Evolutionary conservation across 53 echinoderm and acorn worm genomes (phyloP), one percentile per base, ranked within the genome.

Genomic region (Apostichopus leukothele): DNA sequence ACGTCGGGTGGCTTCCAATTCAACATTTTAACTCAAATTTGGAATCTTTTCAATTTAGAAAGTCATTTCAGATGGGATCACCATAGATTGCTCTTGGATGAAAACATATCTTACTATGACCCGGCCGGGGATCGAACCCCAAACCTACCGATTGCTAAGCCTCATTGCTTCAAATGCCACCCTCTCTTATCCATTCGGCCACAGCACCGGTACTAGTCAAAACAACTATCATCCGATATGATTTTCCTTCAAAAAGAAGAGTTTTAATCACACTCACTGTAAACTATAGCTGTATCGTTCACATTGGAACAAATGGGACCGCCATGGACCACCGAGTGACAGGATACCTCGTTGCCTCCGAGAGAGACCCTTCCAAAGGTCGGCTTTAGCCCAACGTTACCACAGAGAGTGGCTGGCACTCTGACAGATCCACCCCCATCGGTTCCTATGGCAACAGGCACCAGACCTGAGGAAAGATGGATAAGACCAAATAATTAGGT

Each of bases 391-490:
- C 97, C 97, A 16, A 97, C 97, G 18, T 91, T 83, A 39, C 97
- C 97, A 79, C 97, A 97, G 7, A 94, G 75, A 6, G 94, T 27
- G 20, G 95, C 71, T 7, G 97, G 97, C 53, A 97, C 88, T 13
- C 97, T 92, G 16, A 97, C 60, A 1, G 97, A 97, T 52, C 97
- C 97, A 60, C 97, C 97, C 1, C 94, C 97, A 85, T 97, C 97
- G 3, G 92, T 95, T 25, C 97, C 97, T 53, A 97, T 88, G 75
- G 95, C 94, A 4, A 95, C 92, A n/a, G 95, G 94, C 75, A 95
- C 95, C 9, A 97, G 91, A 67, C 97, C 97, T 96, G 93, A 51
- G 71, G 1, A n/a, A 50, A 57, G 22, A 23, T 5, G 22, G 51
- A 76, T 18, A 1, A 51, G 39, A 39, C 39, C 39, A 39, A 39